These are phyloP conservation scores for Umimayanthus chanpuru DNA, from an alignment of 92 coral and sea anemone genomes.

Conservation along the genomic window DNA sequence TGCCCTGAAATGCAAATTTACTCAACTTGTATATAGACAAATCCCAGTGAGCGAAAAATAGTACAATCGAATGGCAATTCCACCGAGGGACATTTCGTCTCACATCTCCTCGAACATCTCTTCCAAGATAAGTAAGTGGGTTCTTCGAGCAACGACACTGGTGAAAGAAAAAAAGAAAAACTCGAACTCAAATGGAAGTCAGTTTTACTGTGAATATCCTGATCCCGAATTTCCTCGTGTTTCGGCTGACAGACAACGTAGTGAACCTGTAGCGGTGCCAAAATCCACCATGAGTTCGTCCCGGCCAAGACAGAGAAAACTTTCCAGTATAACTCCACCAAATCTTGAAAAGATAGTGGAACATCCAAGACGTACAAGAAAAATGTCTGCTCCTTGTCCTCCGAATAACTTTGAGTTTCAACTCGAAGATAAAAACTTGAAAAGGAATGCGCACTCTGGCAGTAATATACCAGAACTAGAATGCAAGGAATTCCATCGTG, in stretches of 20 bases:
- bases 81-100: not conserved
- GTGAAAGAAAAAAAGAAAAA: slow-evolving; percentile 15
- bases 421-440: not conserved
- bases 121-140: slow-evolving; percentile 22
- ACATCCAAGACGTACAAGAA: slow-evolving; percentile 16
- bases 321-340: slow-evolving; percentile 20
- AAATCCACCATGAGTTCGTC: slow-evolving; percentile 19
- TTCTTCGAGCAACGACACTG: slow-evolving; percentile 1
- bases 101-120: slow-evolving; percentile 29
- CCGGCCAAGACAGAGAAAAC: slow-evolving; percentile 23
- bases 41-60: not conserved
- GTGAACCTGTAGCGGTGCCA: not conserved
- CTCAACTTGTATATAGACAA: slow-evolving; percentile 14
- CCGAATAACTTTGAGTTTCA: not conserved
- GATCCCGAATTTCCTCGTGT: not conserved
- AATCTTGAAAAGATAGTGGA: slow-evolving; percentile 23
- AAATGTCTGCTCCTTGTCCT: slow-evolving; percentile 41
- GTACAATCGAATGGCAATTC: slow-evolving; percentile 24
- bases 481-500: not conserved
- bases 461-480: not conserved
- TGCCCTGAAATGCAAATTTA: slow-evolving; percentile 37
- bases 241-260: not conserved
- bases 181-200: not conserved
- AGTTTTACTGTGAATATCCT: not conserved
- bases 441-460: not conserved